Conservation (phyloP, 1,140 invertebrate species). For the Dendroctonus ponderosae region DNA sequence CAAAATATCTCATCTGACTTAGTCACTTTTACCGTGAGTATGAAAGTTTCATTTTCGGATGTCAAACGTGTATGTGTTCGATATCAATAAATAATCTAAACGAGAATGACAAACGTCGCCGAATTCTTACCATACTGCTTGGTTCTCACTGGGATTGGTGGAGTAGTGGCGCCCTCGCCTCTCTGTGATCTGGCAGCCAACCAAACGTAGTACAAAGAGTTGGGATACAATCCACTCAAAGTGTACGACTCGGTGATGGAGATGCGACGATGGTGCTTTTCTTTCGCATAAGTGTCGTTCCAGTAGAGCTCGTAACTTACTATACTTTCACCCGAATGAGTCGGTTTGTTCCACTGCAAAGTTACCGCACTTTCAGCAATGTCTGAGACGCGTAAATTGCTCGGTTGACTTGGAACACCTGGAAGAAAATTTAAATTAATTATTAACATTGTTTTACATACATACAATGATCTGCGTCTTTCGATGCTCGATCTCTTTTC, state of each 20-base stretch:
- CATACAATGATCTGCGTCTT: too few relatives aligned
- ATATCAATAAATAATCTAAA: constrained; percentile 12
- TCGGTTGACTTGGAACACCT: constrained; percentile 92
- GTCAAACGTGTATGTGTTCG: constrained; percentile 37
- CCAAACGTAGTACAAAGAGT: constrained; percentile 95
- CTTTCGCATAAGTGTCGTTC: constrained; percentile 93
- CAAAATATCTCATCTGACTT: too few relatives aligned
- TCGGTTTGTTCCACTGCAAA: constrained; percentile 85
- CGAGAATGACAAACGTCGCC: not conserved
- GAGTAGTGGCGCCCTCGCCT: constrained; percentile 91
- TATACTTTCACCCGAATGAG: constrained; percentile 88
- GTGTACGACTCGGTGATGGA: constrained; percentile 81
- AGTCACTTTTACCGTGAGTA: too few relatives aligned
- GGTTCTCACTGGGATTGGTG: constrained; percentile 89
- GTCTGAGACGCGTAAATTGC: constrained; percentile 79
- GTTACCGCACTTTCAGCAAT: constrained; percentile 80
- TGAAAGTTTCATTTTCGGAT: constrained; percentile 13
- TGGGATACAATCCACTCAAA: constrained; percentile 85
- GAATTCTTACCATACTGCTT: constrained; percentile 92
- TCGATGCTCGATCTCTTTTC: too few relatives aligned
- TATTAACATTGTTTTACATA: constrained; percentile 1
- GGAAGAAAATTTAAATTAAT: not conserved
- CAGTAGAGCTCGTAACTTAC: constrained; percentile 94
- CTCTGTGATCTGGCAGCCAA: constrained; percentile 86
- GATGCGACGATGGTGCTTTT: constrained; percentile 70